Base-by-base conservation (phyloP, 2,797 vertebrate genomes). In the Pangasius djambal region DNA sequence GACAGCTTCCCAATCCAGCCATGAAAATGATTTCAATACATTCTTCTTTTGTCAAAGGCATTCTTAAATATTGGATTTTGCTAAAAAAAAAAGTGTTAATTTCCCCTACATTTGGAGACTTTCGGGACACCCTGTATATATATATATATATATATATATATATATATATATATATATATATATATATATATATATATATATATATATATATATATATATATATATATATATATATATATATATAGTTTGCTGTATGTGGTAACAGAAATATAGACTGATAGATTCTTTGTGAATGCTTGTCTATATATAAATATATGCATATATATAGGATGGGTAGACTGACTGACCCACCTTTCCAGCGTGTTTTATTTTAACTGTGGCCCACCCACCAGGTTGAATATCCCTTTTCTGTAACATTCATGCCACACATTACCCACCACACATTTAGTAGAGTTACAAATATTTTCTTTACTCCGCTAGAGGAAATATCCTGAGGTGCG, bases 401-500 rank as follows among this genome's bases (percentile, higher is more conserved):
- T 48, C n/a, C 65, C 65, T 85, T 85, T 85, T 89, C 92, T 40
- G 89, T 86, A 90, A 91, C 70, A 79, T 93, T 90, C 77, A 77
- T 94, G 93, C 88, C 94, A 94, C 31, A 69, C 2, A 92, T 95
- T 93, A 92, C 93, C 63, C 89, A 85, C 92, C 88, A 31, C 92
- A 90, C 77, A 83, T 94, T 93, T 94, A 90, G 40, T 69, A 89
- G 87, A 86, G 90, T 92, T 90, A 90, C 93, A 91, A 92, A 94
- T 93, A 91, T 94, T 94, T 94, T 93, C 93, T 92, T 91, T 93
- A 90, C 89, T 74, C 85, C 79, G 81, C 89, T 90, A 88, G 86
- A 92, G 91, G 93, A 94, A 95, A 92, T 88, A 50, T 91, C 91
- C 77, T 82, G 79, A 89, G 91, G 90, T 86, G 69, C 89, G 20